Base-by-base conservation (phyloP, 2,113 vertebrate genomes). In the Phylloscopus trochiloides region DNA sequence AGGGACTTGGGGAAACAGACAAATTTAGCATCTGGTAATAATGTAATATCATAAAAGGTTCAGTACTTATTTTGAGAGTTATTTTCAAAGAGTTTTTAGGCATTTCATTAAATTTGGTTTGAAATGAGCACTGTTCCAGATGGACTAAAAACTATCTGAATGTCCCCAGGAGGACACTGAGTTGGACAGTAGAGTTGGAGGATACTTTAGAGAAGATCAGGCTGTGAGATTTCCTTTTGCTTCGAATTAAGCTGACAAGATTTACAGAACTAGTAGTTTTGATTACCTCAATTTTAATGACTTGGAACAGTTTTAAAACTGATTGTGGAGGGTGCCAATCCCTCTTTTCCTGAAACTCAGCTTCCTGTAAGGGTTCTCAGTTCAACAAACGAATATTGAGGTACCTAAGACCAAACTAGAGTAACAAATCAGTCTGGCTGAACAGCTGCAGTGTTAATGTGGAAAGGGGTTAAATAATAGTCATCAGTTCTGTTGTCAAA, bases 21-120 rank as follows among this genome's bases (percentile, higher is more conserved):
- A 9, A 95, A 84, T 90, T 92, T 93, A 80, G 40, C 28, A 3
- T 61, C 52, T 92, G 52, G 55, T 84, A 96, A 90, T 95, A 95
- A 80, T 80, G 45, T 86, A 86, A 80, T 42, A 80, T 74, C 40
- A 45, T 86, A 94, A 94, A 96, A 94, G n/a, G 26, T 90, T 75
- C 52, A 93, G 40, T 88, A 84, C 55, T 93, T 94, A 84, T 93
- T 93, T 90, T 57, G 6, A 76, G 50, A 92, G 67, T 83, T 90
- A 66, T 92, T 92, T 96, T 95, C 25, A 3, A 72, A 52, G 71
- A 81, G 24, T 38, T 80, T 95, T 82, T 88, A 85, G 72, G 45
- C 38, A 47, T 91, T 87, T 86, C 36, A 47, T 94, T 92, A 78
- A 58, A 88, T 80, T 90, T 21, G 26, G 67, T 77, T 91, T 86